Evolutionary conservation across 2,797 vertebrate genomes (phyloP), one percentile per base, ranked within the genome.

Genomic region (Rhynchonycteris naso): DNA sequence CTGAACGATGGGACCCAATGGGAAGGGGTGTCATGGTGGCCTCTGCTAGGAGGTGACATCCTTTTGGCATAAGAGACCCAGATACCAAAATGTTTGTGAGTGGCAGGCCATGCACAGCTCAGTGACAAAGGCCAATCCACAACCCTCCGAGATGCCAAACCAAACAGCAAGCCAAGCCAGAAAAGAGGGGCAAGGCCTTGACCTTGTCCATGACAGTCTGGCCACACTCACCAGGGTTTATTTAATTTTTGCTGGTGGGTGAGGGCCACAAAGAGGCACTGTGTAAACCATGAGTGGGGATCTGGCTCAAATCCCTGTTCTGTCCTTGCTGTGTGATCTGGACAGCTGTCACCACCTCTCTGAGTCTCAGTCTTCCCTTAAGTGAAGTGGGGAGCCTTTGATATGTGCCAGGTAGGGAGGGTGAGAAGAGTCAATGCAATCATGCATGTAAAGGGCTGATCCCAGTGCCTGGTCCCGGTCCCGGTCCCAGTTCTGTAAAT

Each of bases 1-100:
- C 30, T 52, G 10, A 47, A 33, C 1, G 0, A 14, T 11, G 1
- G 59, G 38, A 35, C 24, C n/a, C 0, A 0, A 54, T 5, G 8
- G 50, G 47, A 16, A 65, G 4, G 21, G 18, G 11, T 19, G 33
- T 30, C 66, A 71, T 59, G 33, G 54, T 2, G 22, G 12, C 65
- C 66, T 68, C 68, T 30, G 19, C 19, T 7, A 16, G 50, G 59
- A 71, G 8, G 50, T 7, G 59, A 61, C 43, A 50, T 69, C 54
- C 56, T 82, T 75, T 63, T 47, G 75, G 52, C 47, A n/a, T 61
- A 75, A 2, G 24, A 86, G 56, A 22, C 54, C 74, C 59, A 74
- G 80, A 47, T 35, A 26, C 59, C 66, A 43, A 52, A 50, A 22
- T 50, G 58, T 66, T 13, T 21, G 15, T 54, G 24, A 78, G 35